Evolutionary conservation across 2,113 vertebrate species (phyloP).

Genomic region (Amphiprion percula): DNA sequence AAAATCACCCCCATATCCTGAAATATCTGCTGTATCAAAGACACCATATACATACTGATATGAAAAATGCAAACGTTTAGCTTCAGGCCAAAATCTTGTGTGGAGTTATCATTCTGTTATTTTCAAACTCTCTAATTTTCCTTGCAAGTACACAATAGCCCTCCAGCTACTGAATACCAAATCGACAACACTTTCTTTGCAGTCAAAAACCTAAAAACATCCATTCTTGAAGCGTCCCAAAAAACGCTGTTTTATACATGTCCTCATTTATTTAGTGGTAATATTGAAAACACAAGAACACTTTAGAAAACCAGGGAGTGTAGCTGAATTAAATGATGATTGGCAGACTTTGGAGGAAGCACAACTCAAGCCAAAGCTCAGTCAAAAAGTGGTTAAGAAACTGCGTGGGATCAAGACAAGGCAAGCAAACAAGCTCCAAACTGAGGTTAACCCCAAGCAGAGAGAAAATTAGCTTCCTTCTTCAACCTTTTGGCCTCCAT

Average conservation of each 20-base stretch:
- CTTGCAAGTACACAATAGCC: constrained; percentile 5
- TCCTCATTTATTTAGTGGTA: too few species aligned
- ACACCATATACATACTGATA: background rate
- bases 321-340: too few species aligned
- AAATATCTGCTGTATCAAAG: constrained; percentile 2
- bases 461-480: too few species aligned
- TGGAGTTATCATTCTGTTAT: background rate
- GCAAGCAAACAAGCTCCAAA: too few species aligned
- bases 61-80: background rate
- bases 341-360: background rate
- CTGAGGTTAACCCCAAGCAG: too few species aligned
- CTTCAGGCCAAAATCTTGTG: background rate
- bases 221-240: background rate
- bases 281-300: too few species aligned
- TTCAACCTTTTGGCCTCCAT: background rate
- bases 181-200: background rate
- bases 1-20: background rate
- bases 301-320: too few species aligned
- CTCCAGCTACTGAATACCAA: background rate
- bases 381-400: background rate
- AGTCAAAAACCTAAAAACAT: constrained; percentile 1
- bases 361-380: background rate
- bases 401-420: too few species aligned
- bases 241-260: too few species aligned
- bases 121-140: constrained; percentile 3